phyloP scores from a whole-genome alignment of 2,888 invertebrate species.

The Tenthredo notha region DNA sequence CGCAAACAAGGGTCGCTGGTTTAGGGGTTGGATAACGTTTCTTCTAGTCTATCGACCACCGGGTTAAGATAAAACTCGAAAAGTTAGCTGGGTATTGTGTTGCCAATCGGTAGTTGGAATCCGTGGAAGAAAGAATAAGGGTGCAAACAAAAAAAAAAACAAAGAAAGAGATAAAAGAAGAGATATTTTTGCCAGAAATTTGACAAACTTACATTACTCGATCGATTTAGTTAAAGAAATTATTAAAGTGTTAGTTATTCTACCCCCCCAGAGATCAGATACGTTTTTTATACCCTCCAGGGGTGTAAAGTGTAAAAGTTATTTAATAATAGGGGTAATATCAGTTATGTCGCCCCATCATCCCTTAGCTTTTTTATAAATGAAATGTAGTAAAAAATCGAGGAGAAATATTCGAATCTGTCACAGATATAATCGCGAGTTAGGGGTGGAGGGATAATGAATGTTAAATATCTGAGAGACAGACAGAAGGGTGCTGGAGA shows the following conservation, averaged over 20 bases:
- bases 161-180: background rate
- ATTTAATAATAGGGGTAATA: background rate
- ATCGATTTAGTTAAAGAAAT: background rate
- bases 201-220: background rate
- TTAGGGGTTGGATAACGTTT: background rate
- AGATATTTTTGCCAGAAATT: background rate
- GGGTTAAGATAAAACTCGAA: background rate
- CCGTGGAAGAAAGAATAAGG: background rate
- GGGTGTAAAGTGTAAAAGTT: background rate
- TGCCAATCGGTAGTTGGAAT: background rate
- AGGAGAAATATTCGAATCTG: background rate
- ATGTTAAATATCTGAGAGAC: background rate
- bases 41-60: background rate
- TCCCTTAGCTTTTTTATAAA: background rate
- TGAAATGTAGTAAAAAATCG: background rate
- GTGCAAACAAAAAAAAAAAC: too few relatives aligned
- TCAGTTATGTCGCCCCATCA: background rate
- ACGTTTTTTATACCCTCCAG: background rate
- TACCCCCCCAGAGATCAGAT: background rate
- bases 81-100: background rate
- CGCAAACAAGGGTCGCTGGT: slow-evolving; percentile 1
- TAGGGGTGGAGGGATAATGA: background rate
- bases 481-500: background rate
- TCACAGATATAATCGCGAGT: background rate
- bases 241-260: background rate